Percentiles rank a stretch among this genome's conserved stretches.
Conservation (phyloP, 2,113 vertebrate genomes). For the Vulpes vulpes region DNA sequence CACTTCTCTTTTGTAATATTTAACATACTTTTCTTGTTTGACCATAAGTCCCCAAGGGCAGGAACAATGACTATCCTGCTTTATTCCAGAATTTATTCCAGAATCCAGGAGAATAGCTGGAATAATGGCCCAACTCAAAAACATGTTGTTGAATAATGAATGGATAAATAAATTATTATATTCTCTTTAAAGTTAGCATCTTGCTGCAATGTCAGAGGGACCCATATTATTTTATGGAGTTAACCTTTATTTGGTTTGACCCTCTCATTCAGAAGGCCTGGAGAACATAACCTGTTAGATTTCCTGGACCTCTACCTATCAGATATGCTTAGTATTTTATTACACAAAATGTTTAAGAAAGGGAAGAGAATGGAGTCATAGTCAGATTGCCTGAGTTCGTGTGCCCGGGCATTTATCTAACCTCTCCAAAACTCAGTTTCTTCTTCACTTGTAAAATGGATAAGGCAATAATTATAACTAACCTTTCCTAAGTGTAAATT, state of each 20-base stretch:
- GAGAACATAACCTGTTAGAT: background rate
- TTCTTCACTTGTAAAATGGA: background rate
- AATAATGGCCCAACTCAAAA: background rate
- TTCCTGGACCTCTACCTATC: background rate
- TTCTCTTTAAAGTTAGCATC: conserved; percentile 24
- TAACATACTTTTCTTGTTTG: background rate
- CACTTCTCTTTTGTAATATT: conserved; percentile 28
- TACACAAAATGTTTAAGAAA: background rate
- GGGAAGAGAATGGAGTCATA: background rate
- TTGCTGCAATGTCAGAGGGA: background rate
- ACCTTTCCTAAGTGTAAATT: background rate
- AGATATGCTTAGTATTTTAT: background rate
- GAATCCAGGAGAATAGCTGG: background rate
- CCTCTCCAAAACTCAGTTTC: background rate
- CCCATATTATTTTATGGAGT: background rate
- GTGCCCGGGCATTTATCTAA: background rate
- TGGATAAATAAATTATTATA: background rate
- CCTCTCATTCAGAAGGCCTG: background rate
- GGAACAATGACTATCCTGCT: background rate
- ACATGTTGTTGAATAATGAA: background rate
- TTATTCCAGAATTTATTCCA: background rate
- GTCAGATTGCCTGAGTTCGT: background rate
- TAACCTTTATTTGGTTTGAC: background rate
- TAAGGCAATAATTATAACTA: background rate
- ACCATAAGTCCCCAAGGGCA: background rate